Evolutionary conservation across 2,113 vertebrate genomes (phyloP).

Genomic region (Globicephala melas): DNA sequence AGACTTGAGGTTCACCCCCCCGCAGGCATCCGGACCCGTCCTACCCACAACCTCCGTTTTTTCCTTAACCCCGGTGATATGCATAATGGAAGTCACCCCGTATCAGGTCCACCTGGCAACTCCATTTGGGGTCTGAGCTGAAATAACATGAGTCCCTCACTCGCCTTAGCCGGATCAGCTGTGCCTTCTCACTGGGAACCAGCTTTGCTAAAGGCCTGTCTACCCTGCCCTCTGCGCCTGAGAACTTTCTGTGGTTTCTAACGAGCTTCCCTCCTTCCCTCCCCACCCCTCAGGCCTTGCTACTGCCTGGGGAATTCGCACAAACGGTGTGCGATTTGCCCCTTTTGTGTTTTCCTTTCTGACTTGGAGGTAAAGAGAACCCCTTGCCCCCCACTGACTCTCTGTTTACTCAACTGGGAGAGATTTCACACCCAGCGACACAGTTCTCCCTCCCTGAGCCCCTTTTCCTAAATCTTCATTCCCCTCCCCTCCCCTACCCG

Average conservation of each 20-base stretch:
- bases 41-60: neutral
- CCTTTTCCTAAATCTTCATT: conserved; percentile 33
- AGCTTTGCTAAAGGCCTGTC: neutral
- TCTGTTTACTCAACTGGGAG: conserved; percentile 88
- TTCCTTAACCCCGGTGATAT: neutral
- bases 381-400: conserved; percentile 70
- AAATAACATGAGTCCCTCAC: neutral
- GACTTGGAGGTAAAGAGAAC: conserved; percentile 70
- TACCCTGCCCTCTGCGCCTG: neutral
- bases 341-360: conserved; percentile 87
- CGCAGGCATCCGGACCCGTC: neutral
- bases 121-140: conserved; percentile 7
- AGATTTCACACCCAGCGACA: conserved; percentile 80
- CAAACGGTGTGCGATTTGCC: conserved; percentile 89
- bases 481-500: neutral
- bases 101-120: neutral
- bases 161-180: neutral
- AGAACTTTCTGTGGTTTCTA: conserved; percentile 18
- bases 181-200: neutral
- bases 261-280: conserved; percentile 2
- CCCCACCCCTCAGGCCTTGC: neutral
- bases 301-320: conserved; percentile 80
- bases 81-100: neutral
- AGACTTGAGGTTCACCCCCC: neutral
- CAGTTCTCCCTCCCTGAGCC: neutral